Base-by-base conservation (phyloP, 2,113 vertebrate genomes). In the Tamias sibiricus region DNA sequence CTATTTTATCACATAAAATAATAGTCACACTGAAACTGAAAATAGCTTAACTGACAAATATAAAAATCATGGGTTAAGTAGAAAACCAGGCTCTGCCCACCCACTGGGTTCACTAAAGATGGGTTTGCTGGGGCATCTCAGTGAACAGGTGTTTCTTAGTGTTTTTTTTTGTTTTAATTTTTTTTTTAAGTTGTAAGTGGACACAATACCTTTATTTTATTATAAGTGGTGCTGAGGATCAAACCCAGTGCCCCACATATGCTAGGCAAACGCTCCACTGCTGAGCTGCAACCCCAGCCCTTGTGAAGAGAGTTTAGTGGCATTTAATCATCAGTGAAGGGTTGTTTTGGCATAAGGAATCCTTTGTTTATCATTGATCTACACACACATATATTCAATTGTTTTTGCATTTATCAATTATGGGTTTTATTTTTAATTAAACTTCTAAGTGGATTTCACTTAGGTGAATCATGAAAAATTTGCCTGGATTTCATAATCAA, bases 1-100 rank as follows among this genome's bases (percentile, higher is more conserved):
- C 59, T 82, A 92, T 91, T 87, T 95, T 54, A 83, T 90, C 44
- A 49, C 26, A 47, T 89, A 44, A 94, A 82, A 66, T 74, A 81
- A 28, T 71, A 80, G 72, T 85, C 17, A 77, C 72, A 91, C n/a
- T 81, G 62, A 94, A 40, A 71, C 64, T 88, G 59, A 64, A 95
- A 79, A 76, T 35, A 75, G 40, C 83, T 49, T 71, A 20, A 83
- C 28, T 64, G 96, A 47, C 66, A 90, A 76, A 84, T 76, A 20
- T 4, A 30, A 84, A 76, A n/a, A 69, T 37, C 30, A 26, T 57
- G 40, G 75, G 44, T 54, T 74, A 77, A 84, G 44, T 59, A 44
- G 47, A 94, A 69, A 72, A 26, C 35, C 44, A 35, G 4, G 0
- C 14, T 74, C 72, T 42, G 37, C 37, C 37, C 20, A 94, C 66